These are phyloP conservation scores for Petrolisthes cinctipes DNA, from an alignment of 2,888 invertebrate genomes.

Conservation along the genomic window DNA sequence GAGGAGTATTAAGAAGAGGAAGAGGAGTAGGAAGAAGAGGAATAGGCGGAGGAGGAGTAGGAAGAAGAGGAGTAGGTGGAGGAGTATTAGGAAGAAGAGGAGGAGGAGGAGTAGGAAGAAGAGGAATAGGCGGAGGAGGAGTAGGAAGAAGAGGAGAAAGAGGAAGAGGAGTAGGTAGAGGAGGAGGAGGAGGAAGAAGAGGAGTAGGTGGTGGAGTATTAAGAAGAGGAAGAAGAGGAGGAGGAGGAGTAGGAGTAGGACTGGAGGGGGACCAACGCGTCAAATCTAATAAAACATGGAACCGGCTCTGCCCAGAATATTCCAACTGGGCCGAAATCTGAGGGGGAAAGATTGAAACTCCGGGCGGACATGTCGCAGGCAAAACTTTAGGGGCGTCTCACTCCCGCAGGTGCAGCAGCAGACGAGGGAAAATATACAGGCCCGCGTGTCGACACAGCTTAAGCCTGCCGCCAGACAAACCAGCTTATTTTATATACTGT, in stretches of 20 bases:
- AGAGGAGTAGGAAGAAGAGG: no score
- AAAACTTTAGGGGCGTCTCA: conserved; percentile 42
- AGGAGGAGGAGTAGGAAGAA: not conserved
- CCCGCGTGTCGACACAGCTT: conserved; percentile 48
- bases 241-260: not conserved
- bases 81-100: not conserved
- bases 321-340: not conserved
- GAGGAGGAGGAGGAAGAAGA: no score
- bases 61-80: not conserved
- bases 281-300: conserved; percentile 58
- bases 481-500: not conserved
- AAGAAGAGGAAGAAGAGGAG: not conserved
- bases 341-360: conserved; percentile 53
- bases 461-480: conserved; percentile 39
- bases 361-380: conserved; percentile 43
- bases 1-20: no score
- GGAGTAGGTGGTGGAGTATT: no score
- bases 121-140: not conserved
- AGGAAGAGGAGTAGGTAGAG: no score
- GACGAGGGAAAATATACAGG: conserved; percentile 48
- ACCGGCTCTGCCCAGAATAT: conserved; percentile 22
- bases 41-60: no score
- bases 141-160: not conserved
- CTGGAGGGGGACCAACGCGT: conserved; percentile 6
- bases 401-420: conserved; percentile 33